Base-by-base conservation (phyloP, 2,888 invertebrate genomes). In the Daptonema setosum region DNA sequence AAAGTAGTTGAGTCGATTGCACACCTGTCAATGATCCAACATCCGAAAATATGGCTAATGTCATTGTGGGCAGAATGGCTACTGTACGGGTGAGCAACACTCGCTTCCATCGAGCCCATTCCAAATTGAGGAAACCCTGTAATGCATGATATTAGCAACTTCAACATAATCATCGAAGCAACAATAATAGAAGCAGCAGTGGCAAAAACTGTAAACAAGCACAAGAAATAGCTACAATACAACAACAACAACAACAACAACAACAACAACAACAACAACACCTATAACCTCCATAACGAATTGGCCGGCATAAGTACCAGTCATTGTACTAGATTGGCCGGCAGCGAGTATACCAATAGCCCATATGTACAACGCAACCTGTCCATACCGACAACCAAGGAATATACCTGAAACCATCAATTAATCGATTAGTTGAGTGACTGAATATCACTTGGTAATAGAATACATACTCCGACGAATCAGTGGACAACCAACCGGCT, bases 51-150 rank as follows among this genome's bases (percentile, higher is more conserved):
- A 71, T 63, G 14, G 74, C 70, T 24, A 76, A 63, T 17, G 72
- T 58, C 22, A 76, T 61, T 17, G 75, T 76, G 20, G 79, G 79
- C 8, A 80, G 71, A 61, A 87, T 86, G 28, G 87, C 87, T 63
- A 87, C 83, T 5, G 80, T 77, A 63, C 87, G 78, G 0, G 87
- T 87, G 63, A 87, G 78, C 25, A 86, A 73, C 1, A 87, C 85
- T 67, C 87, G 75, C 72, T 82, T 83, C 87, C 87, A 87, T 45
- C 84, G 78, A 1, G 83, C 78, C 86, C 86, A 87, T 65, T 81
- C 80, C 22, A 87, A 74, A 67, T 85, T 83, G 25, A 87, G 73
- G 68, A 87, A 87, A 17, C 86, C 86, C 77, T 78, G 60, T 2
- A 63, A 58, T 17, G 29, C 5, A 29, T 20, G 1, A 1, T 1